Base-by-base conservation (phyloP, 2,113 vertebrate species). In the Otolemur garnettii region DNA sequence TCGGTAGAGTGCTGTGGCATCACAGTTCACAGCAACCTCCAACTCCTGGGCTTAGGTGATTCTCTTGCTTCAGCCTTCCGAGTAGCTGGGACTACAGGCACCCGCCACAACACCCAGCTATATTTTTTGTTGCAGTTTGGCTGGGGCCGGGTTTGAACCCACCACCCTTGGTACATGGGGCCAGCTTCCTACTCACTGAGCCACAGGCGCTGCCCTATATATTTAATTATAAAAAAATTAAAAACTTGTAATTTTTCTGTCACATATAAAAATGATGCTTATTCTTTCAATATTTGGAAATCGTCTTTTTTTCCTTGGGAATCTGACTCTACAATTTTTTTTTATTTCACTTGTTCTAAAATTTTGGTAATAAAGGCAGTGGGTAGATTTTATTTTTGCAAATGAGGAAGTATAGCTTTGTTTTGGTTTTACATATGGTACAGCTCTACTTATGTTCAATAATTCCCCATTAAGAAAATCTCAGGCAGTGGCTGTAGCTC, bases 261-360 rank as follows among this genome's bases (percentile, higher is more conserved):
- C 19, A 60, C 19, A 57, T 64, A n/a, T 89, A 30, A 82, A 87
- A 92, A 26, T 83, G 30, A 28, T 91, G 50, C 64, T 88, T 92
- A 19, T 74, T 89, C 3, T 85, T 35, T 77, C 24, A 71, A 0
- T 77, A 69, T 90, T 92, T 92, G n/a, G 53, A 85, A 62, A 74
- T 87, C 59, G 21, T 75, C 14, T 93, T 79, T 22, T 91, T 83
- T 95, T 59, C 35, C 17, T 38, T 79, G 45, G 64, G 13, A 91
- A 92, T 68, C 19, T 89, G 59, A 80, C n/a, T 59, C 38, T 13
- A 66, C 42, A 64, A 24, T 91, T 80, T 89, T 80, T 85, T 94
- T 92, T 96, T 90, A 33, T 87, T 90, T 90, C 42, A 75, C 9
- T 87, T 95, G 17, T 93, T 38, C 24, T 93, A 30, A 71, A 93